A percentile compares a stretch with the other conserved stretches of the same genome.
Evolutionary conservation across 2,888 invertebrate species (phyloP).

Genomic region (Scaeva pyrastri): DNA sequence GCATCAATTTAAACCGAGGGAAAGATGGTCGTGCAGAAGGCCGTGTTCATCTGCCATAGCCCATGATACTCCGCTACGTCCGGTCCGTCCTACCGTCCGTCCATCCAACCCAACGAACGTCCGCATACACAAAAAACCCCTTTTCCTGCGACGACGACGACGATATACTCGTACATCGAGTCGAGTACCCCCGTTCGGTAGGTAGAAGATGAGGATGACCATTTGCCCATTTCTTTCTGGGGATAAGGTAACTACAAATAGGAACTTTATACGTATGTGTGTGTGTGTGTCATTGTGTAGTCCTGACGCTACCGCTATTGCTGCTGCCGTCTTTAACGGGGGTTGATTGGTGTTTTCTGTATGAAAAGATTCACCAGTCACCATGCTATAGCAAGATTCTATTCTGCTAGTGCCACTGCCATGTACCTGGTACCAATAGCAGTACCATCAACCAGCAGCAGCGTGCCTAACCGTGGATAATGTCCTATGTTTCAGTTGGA

Average conservation of each 20-base stretch:
- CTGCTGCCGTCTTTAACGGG: not conserved
- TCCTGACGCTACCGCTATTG: conserved; percentile 31
- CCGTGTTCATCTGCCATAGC: conserved; percentile 12
- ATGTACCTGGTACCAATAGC: not conserved
- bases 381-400: conserved; percentile 25
- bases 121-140: not conserved
- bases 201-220: conserved; percentile 50
- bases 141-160: conserved; percentile 12
- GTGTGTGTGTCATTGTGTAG: too few relatives aligned
- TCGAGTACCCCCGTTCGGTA: too few relatives aligned
- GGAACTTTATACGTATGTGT: conserved; percentile 65
- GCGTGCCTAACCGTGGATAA: conserved; percentile 75
- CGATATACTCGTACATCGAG: not conserved
- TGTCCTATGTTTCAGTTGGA: conserved; percentile 74
- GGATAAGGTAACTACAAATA: conserved; percentile 73
- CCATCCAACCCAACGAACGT: too few relatives aligned
- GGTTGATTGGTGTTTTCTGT: conserved; percentile 26
- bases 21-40: conserved; percentile 21
- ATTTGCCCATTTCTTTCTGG: conserved; percentile 55
- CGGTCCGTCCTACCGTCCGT: not conserved
- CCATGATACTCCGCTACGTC: not conserved
- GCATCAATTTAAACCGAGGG: conserved; percentile 62
- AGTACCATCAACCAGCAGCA: conserved; percentile 23
- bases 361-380: conserved; percentile 9
- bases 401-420: not conserved